Base-by-base conservation (phyloP, 2,888 invertebrate species). In the Sympetrum striolatum region DNA sequence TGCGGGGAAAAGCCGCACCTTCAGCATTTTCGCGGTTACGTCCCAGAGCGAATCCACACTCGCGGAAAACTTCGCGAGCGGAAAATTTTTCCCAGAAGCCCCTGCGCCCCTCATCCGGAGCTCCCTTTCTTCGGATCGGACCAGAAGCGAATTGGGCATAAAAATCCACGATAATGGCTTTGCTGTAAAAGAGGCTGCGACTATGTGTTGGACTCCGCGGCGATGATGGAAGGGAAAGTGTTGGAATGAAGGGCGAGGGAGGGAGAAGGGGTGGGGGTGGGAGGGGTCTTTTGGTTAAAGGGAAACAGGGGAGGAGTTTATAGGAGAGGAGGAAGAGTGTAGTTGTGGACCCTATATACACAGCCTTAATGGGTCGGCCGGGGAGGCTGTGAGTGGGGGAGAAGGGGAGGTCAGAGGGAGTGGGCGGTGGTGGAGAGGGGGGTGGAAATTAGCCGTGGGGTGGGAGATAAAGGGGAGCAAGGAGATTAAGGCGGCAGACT, bases 301-400 rank as follows among this genome's bases (percentile, higher is more conserved):
- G 60, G 86, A 22, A 25, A 58, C 48, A 53, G 44, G 53, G 58
- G 58, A n/a, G 53, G 53, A 58, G 48, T n/a, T 58, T 37, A 58
- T 58, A 39, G 86, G 60, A 86, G 58, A 64, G 73, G 73, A 86
- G 86, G 86, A 86, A 86, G 86, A 58, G 86, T 86, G 86, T 86
- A 86, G 86, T 86, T 86, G 86, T 86, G 86, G 48, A 60, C 60
- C 60, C 86, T 86, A 48, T 86, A 86, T 86, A 86, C 86, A 86
- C 86, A 60, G 86, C 35, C 86, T 60, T 86, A 86, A 86, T 86
- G 86, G 86, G 60, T 73, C 73, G 73, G 73, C 73, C 31, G 73
- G 73, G 73, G 64, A 64, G 64, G 22, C 22, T 22, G 64, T n/a
- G 64, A 73, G 73, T 73, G 31, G 73, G 73, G 44, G 73, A 5